These are phyloP conservation scores for Danio aesculapii DNA, from an alignment of 2,797 vertebrate genomes.

Conservation along the genomic window DNA sequence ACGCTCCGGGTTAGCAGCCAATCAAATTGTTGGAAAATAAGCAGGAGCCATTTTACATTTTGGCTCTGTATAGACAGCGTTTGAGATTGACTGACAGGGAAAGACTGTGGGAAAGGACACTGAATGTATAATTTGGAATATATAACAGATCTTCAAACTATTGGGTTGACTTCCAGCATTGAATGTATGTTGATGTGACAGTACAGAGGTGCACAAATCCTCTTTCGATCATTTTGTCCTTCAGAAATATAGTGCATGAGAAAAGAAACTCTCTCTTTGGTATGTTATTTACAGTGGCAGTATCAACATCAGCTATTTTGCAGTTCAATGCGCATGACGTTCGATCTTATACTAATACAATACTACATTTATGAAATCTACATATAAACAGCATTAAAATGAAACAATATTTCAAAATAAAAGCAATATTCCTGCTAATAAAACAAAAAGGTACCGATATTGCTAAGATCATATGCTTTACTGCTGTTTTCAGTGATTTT, in stretches of 20 bases:
- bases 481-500: too few species aligned
- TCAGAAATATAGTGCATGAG: neutral
- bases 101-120: slow-evolving; percentile 75
- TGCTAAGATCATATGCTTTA: too few species aligned
- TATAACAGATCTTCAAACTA: slow-evolving; percentile 33
- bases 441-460: too few species aligned
- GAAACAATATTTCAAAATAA: too few species aligned
- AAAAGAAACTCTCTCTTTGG: neutral
- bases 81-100: slow-evolving; percentile 78
- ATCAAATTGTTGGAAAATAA: slow-evolving; percentile 54
- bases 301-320: neutral
- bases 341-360: neutral
- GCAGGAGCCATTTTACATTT: slow-evolving; percentile 56
- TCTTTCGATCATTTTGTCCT: neutral
- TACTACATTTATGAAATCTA: too few species aligned
- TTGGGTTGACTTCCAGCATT: slow-evolving; percentile 1
- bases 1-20: slow-evolving; percentile 48
- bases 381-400: too few species aligned
- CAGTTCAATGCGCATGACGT: neutral
- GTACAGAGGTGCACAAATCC: neutral
- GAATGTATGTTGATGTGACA: slow-evolving; percentile 4
- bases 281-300: neutral
- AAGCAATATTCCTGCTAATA: too few species aligned
- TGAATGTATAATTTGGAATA: slow-evolving; percentile 71
- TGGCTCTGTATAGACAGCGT: slow-evolving; percentile 66